A percentile compares a stretch with the other conserved stretches of the same genome.
These are phyloP conservation scores for Drosophila borealis DNA, from an alignment of 2,888 invertebrate species.

Conservation along the genomic window DNA sequence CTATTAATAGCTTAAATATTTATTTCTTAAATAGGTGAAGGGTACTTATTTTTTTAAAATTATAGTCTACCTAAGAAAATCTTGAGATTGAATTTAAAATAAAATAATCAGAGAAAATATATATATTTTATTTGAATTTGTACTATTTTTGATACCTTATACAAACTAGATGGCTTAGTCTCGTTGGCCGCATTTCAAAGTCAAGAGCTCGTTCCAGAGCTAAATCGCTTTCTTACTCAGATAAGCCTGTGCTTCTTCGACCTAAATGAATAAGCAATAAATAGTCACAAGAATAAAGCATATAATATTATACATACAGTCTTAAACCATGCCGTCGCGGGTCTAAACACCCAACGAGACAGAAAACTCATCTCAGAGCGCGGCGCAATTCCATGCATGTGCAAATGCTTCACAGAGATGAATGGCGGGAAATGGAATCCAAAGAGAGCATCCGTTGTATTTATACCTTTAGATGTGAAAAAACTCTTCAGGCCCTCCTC, in stretches of 20 bases:
- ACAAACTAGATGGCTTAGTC: constrained; percentile 7
- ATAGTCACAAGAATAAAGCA: not conserved
- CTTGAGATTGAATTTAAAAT: not conserved
- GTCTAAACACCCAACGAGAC: constrained; percentile 88
- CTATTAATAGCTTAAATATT: constrained; percentile 4
- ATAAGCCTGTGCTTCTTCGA: constrained; percentile 43
- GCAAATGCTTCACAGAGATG: constrained; percentile 91
- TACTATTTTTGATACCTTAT: not conserved
- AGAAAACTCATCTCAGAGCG: constrained; percentile 90
- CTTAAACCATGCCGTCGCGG: constrained; percentile 93
- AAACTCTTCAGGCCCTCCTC: constrained; percentile 86
- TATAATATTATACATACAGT: constrained; percentile 86
- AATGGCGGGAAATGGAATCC: constrained; percentile 98
- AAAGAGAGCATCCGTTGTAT: constrained; percentile 86
- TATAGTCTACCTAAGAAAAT: not conserved
- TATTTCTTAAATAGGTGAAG: constrained; percentile 3
- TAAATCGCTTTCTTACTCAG: constrained; percentile 18
- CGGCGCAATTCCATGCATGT: constrained; percentile 94
- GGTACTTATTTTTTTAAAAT: not conserved
- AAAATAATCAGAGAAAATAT: not conserved
- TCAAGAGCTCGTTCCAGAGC: not conserved
- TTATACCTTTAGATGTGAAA: constrained; percentile 86
- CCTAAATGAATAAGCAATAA: constrained; percentile 23
- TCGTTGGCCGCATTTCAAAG: not conserved
- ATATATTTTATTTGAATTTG: not conserved